Evolutionary conservation across 2,797 vertebrate genomes (phyloP).

Genomic region (Pipistrellus pygmaeus): DNA sequence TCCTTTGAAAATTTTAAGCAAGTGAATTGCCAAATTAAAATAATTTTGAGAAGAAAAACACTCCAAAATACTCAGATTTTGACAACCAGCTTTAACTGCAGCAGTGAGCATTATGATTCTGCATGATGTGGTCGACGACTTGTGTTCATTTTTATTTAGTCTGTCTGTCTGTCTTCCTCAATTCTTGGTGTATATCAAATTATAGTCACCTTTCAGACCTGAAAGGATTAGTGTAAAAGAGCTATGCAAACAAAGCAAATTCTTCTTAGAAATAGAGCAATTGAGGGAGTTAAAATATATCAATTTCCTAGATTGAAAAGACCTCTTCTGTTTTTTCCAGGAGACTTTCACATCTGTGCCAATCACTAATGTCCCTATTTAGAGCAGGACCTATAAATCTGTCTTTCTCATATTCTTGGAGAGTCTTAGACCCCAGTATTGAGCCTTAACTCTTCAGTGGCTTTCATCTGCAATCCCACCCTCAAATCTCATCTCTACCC

Average conservation of each 20-base stretch:
- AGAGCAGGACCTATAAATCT: neutral
- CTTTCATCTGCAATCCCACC: neutral
- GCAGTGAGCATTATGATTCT: neutral
- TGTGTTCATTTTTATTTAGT: neutral
- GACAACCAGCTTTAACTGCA: neutral
- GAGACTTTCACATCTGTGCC: neutral
- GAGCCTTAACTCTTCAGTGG: neutral
- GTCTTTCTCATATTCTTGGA: neutral
- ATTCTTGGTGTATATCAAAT: neutral
- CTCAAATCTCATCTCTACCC: neutral
- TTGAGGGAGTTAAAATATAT: neutral
- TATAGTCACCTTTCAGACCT: neutral
- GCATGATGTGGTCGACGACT: neutral
- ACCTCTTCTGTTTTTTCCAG: neutral
- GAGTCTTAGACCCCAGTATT: neutral
- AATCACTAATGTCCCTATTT: neutral
- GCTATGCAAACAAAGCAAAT: neutral
- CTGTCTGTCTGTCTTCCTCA: neutral
- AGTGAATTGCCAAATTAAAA: slow-evolving; percentile 25
- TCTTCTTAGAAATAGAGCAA: slow-evolving; percentile 28
- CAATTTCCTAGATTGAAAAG: neutral
- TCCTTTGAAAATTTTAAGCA: slow-evolving; percentile 32
- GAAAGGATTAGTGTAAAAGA: neutral
- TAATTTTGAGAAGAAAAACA: neutral
- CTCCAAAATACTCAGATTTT: slow-evolving; percentile 42